Base-by-base conservation (phyloP, 2,113 vertebrate genomes). In the Periophthalmus modestus region DNA sequence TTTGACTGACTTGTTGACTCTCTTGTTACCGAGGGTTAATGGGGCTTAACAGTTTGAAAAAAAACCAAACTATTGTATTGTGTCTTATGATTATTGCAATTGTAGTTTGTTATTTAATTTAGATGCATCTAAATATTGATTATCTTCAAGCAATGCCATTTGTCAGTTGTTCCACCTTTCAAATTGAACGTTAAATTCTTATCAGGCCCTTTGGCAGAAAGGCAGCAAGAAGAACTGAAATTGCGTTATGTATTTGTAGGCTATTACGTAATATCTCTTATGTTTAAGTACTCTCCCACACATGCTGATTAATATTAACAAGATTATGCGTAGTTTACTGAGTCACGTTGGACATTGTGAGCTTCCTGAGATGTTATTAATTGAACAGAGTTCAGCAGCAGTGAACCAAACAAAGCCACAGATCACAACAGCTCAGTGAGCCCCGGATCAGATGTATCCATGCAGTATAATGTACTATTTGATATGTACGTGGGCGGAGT, bases 391-490 rank as follows among this genome's bases (percentile, higher is more conserved):
- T 19, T 61, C 28, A 34, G 5, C n/a, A 66, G 81, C 75, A 69
- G 72, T 82, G 86, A 78, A 47, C 85, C 73, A 77, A 72, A 16
- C 21, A 39, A 66, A 62, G 24, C 79, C 78, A 58, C 72, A 46
- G 43, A 21, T 62, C 66, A 65, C 71, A 13, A 28, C n/a, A 39
- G 62, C 68, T 24, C 62, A 24, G 47, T 36, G 5, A 6, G 19
- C 72, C 55, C 52, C 39, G 11, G 39, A 43, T 11, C 1, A 23
- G 11, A 23, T 63, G 57, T 28, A 24, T 61, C 24, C 23, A 16
- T 21, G 13, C 12, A 24, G 57, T 24, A 14, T 24, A 5, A 24
- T 23, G 12, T 11, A 21, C n/a, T 23, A 12, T 28, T 59, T 28
- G 21, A 28, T 28, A 15, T 24, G 57, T 15, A 21, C 54, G 24